Evolutionary conservation across 2,888 invertebrate genomes (phyloP).

Genomic region (Tetragonula carbonaria): DNA sequence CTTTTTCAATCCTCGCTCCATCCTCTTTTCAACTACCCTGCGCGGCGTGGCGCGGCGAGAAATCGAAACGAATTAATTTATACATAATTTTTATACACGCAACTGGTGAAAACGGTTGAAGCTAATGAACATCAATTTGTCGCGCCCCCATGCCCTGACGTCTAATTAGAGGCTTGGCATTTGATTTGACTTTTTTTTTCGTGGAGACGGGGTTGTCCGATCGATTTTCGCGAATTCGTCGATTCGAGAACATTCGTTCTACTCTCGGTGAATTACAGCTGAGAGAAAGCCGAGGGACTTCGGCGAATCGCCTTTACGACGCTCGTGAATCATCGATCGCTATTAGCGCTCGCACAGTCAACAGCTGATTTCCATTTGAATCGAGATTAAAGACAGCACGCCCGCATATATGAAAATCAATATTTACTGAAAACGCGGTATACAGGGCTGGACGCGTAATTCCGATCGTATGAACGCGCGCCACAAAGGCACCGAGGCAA

Average conservation of each 20-base stretch:
- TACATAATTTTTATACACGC: neutral
- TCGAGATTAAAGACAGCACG: constrained; percentile 32
- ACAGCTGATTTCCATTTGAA: constrained; percentile 34
- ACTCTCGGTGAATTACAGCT: neutral
- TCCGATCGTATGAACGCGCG: neutral
- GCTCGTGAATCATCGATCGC: constrained; percentile 16
- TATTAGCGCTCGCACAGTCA: constrained; percentile 5
- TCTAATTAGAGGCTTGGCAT: neutral
- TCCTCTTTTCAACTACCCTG: too few species aligned
- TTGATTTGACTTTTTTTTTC: neutral
- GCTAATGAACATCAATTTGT: neutral
- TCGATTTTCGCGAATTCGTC: too few species aligned
- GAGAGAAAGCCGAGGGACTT: neutral
- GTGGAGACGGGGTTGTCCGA: neutral
- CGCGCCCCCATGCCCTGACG: neutral
- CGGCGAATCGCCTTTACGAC: constrained; percentile 16
- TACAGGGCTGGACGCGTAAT: neutral
- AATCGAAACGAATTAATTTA: constrained; percentile 13
- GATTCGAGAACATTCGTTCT: neutral
- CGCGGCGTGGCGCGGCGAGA: neutral
- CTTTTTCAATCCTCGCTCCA: neutral
- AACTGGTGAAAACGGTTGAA: neutral
- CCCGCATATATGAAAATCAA: neutral
- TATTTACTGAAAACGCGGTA: neutral
- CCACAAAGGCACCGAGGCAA: neutral